Evolutionary conservation across 2,888 invertebrate genomes (phyloP).

Genomic region (Lampropteryx suffumata): DNA sequence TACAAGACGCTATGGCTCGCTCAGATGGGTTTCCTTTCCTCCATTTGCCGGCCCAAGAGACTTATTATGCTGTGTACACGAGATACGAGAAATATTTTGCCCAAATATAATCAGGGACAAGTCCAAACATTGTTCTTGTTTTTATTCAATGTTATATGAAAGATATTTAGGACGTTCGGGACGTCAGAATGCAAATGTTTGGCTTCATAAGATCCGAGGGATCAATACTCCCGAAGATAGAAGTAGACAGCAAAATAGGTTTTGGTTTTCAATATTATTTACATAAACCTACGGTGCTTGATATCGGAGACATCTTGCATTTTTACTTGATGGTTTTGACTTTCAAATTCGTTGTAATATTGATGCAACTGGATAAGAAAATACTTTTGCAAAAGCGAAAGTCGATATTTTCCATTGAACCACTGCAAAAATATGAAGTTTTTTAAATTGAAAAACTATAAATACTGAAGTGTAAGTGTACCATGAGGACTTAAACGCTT

Average conservation of each 20-base stretch:
- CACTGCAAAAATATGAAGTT: too few relatives aligned
- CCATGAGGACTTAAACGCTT: too few relatives aligned
- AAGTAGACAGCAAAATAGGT: conserved; percentile 40
- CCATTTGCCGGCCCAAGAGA: conserved; percentile 77
- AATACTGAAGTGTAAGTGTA: too few relatives aligned
- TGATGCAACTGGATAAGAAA: not conserved
- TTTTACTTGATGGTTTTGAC: conserved; percentile 13
- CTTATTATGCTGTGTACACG: conserved; percentile 79
- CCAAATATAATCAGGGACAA: conserved; percentile 80
- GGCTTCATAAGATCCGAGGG: conserved; percentile 65
- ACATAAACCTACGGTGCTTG: conserved; percentile 17
- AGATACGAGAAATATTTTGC: conserved; percentile 74
- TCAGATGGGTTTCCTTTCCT: conserved; percentile 73
- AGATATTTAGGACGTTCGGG: conserved; percentile 49
- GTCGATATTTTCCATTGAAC: too few relatives aligned
- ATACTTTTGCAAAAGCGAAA: too few relatives aligned
- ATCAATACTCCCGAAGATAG: conserved; percentile 45
- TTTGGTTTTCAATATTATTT: conserved; percentile 36
- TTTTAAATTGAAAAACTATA: too few relatives aligned
- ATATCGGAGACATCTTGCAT: conserved; percentile 19
- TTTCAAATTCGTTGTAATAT: conserved; percentile 13
- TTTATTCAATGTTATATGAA: conserved; percentile 68
- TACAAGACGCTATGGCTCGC: conserved; percentile 47
- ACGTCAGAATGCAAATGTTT: conserved; percentile 67
- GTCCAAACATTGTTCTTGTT: conserved; percentile 75